A percentile compares a stretch with the other conserved stretches of the same genome.
Evolutionary conservation across 2,888 invertebrate species (phyloP).

Genomic region (Drepana falcataria): DNA sequence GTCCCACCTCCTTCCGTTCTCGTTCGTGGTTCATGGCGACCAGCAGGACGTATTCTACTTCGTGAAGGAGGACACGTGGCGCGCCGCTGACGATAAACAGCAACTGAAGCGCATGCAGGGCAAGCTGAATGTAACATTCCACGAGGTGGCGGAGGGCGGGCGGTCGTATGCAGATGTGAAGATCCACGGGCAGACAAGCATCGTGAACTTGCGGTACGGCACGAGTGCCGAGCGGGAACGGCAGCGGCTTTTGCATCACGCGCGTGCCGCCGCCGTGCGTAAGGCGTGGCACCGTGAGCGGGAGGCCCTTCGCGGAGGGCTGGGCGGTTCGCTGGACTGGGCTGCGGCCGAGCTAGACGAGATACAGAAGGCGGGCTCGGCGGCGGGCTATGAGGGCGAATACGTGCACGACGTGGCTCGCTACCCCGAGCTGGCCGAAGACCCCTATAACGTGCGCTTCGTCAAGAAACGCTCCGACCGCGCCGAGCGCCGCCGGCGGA

Average conservation of each 20-base stretch:
- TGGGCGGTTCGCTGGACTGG: conserved; percentile 90
- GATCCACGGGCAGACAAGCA: conserved; percentile 93
- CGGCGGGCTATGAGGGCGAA: conserved; percentile 92
- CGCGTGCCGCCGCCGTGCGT: conserved; percentile 89
- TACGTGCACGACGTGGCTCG: conserved; percentile 93
- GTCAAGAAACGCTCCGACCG: conserved; percentile 87
- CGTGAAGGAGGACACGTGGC: conserved; percentile 94
- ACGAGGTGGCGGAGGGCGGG: conserved; percentile 88
- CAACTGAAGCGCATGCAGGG: conserved; percentile 93
- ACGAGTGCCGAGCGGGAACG: conserved; percentile 94
- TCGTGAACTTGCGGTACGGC: conserved; percentile 96
- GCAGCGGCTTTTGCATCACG: conserved; percentile 93
- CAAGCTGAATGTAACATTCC: conserved; percentile 94
- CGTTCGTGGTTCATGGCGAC: conserved; percentile 91
- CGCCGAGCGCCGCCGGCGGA: conserved; percentile 85
- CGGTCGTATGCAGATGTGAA: conserved; percentile 90
- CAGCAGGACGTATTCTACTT: conserved; percentile 96
- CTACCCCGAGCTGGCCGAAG: conserved; percentile 96
- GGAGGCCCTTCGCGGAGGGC: conserved; percentile 87
- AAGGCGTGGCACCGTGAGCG: conserved; percentile 97
- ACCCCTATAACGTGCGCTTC: conserved; percentile 96
- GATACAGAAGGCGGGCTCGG: conserved; percentile 89
- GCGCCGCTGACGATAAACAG: conserved; percentile 91
- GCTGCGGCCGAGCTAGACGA: conserved; percentile 92
- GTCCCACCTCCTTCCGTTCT: conserved; percentile 91